Conservation (phyloP, 35 echinoderm and acorn worm species). For the Apostichopus japonicus region DNA sequence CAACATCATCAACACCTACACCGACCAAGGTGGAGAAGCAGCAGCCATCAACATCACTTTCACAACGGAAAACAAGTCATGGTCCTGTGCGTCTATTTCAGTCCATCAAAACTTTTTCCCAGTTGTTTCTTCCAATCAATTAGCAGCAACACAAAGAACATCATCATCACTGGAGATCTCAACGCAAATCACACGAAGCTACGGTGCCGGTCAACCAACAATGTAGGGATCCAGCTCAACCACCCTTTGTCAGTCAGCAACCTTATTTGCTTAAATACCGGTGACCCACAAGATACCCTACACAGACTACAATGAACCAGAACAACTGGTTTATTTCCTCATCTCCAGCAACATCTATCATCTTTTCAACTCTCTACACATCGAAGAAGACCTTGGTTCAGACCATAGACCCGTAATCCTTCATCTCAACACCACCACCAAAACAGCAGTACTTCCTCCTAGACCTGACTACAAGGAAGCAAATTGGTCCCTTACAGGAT, state of each 20-base stretch:
- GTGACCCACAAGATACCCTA: neutral
- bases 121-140: neutral
- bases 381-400: neutral
- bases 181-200: slow-evolving; percentile 10
- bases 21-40: neutral
- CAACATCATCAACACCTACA: neutral
- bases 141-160: neutral
- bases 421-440: neutral
- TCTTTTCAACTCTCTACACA: neutral
- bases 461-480: neutral
- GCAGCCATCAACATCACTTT: too few relatives aligned
- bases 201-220: neutral
- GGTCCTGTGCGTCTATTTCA: neutral
- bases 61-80: too few relatives aligned
- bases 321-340: slow-evolving; percentile 16
- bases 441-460: neutral
- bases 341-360: neutral
- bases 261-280: neutral
- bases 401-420: neutral
- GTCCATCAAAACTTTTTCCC: neutral
- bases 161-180: neutral
- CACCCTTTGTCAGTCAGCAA: neutral
- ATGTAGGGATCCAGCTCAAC: neutral
- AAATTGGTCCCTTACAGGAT: neutral
- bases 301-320: neutral